A percentile compares a stretch with the other conserved stretches of the same genome.
These are phyloP conservation scores for Trididemnum miniatum DNA, from an alignment of 23 tunicate species.

Conservation along the genomic window DNA sequence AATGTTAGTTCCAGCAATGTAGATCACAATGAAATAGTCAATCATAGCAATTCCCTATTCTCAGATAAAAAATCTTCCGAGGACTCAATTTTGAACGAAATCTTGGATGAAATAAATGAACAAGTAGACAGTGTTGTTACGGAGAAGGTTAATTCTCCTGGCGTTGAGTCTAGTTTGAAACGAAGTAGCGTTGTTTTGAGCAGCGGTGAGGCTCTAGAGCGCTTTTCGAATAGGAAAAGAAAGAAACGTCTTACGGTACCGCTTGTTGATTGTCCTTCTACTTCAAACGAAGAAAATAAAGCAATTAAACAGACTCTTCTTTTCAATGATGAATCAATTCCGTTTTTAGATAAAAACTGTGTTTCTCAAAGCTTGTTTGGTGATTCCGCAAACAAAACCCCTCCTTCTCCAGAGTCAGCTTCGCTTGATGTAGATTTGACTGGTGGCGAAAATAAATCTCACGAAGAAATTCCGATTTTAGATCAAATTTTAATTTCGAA, in stretches of 20 bases:
- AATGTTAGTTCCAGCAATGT: no score
- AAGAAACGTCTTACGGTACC: background rate
- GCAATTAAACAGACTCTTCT: background rate
- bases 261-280: background rate
- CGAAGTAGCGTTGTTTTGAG: background rate
- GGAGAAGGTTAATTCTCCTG: background rate
- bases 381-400: background rate
- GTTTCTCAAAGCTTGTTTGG: background rate
- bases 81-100: background rate
- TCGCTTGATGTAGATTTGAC: background rate
- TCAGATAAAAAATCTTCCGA: slow-evolving; percentile 3
- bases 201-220: background rate
- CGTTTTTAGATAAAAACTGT: background rate
- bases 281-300: background rate
- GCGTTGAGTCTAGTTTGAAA: background rate
- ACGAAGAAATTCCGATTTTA: slow-evolving; percentile 16
- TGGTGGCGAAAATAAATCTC: background rate
- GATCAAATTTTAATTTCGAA: background rate
- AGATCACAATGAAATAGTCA: background rate
- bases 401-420: background rate
- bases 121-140: background rate
- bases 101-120: background rate
- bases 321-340: slow-evolving; percentile 12
- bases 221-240: slow-evolving; percentile 7
- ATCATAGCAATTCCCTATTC: slow-evolving; percentile 10